Conservation (phyloP, 2,888 invertebrate species). For the Latrodectus elegans region DNA sequence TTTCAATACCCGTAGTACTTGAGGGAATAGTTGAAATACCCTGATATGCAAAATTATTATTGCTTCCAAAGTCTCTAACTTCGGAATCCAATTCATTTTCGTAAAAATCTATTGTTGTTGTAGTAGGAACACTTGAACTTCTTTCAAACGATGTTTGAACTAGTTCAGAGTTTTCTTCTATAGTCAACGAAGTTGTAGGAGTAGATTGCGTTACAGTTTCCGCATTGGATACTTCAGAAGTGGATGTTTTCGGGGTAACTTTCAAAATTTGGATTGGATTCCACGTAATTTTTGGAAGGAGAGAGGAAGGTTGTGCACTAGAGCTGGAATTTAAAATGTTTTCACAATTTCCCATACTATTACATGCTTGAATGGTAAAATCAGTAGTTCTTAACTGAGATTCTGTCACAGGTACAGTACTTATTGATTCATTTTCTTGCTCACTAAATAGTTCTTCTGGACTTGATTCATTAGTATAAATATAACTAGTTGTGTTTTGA, state of each 20-base stretch:
- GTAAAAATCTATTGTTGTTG: neutral
- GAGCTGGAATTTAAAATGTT: neutral
- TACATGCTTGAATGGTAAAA: neutral
- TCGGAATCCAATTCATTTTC: conserved; percentile 45
- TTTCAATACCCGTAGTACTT: too few relatives aligned
- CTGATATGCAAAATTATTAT: too few relatives aligned
- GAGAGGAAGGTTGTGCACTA: neutral
- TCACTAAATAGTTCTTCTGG: neutral
- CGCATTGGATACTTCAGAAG: neutral
- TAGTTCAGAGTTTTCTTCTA: too few relatives aligned
- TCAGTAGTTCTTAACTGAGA: neutral
- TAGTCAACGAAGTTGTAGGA: neutral
- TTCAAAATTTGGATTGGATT: conserved; percentile 1
- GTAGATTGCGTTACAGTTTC: neutral
- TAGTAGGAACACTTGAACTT: neutral
- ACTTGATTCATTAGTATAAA: neutral
- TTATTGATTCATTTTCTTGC: neutral
- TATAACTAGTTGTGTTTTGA: neutral
- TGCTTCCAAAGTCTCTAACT: neutral
- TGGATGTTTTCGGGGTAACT: neutral
- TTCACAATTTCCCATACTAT: neutral
- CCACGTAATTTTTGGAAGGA: conserved; percentile 25
- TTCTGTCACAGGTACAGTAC: neutral
- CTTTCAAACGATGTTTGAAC: too few relatives aligned
- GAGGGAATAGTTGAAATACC: too few relatives aligned